phyloP scores from a whole-genome alignment of 2,797 vertebrate species.

The Cyclura pinguis region DNA sequence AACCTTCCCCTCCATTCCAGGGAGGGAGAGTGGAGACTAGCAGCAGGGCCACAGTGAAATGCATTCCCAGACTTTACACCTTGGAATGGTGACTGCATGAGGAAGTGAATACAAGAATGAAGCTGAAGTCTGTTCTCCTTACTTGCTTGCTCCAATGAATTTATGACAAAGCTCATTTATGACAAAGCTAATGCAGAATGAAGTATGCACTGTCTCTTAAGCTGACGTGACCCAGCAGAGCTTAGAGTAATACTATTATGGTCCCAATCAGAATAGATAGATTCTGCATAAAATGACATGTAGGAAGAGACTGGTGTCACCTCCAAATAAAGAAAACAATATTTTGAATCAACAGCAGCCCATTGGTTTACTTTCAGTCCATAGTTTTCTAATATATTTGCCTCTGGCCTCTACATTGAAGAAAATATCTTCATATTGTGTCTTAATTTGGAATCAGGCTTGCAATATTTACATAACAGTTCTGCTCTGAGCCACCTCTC shows the following conservation, averaged over 20 bases:
- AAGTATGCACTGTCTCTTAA: constrained; percentile 57
- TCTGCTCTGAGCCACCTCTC: background rate
- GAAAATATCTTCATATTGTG: background rate
- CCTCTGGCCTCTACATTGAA: background rate
- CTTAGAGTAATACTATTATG: constrained; percentile 72
- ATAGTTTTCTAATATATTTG: background rate
- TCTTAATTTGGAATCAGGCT: background rate
- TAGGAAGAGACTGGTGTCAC: background rate
- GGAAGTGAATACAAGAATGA: background rate
- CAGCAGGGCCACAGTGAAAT: background rate
- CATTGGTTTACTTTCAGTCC: background rate
- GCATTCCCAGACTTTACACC: background rate
- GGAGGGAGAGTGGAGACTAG: background rate
- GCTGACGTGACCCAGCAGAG: constrained; percentile 67
- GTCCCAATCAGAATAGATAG: constrained; percentile 61
- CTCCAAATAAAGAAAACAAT: background rate
- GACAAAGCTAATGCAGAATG: constrained; percentile 39
- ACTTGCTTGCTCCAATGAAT: background rate
- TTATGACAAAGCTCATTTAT: constrained; percentile 9
- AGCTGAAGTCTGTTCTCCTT: constrained; percentile 29
- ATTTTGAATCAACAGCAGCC: background rate
- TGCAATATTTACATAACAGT: background rate
- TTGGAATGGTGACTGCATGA: too few relatives aligned
- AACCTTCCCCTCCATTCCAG: background rate
- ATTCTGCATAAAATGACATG: constrained; percentile 7